phyloP scores from a whole-genome alignment of 1,140 invertebrate species.

The Ctenoplectra terminalis region DNA sequence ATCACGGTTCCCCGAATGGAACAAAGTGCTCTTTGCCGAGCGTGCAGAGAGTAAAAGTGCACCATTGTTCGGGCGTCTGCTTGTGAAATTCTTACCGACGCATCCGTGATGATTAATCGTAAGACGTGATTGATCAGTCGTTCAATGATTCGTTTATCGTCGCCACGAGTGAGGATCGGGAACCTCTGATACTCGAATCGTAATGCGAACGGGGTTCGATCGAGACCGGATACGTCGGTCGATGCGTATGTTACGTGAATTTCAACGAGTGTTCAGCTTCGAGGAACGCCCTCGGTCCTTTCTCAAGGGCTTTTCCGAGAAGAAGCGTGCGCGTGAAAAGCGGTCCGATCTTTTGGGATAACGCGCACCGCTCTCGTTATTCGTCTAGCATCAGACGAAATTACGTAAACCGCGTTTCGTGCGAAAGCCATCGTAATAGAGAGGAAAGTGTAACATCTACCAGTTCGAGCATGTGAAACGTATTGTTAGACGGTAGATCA shows the following conservation, averaged over 20 bases:
- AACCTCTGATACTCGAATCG: background rate
- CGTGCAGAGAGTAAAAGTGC: slow-evolving; percentile 40
- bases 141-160: background rate
- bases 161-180: background rate
- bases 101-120: slow-evolving; percentile 58
- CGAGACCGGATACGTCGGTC: slow-evolving; percentile 45
- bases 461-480: background rate
- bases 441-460: slow-evolving; percentile 38
- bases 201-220: slow-evolving; percentile 45
- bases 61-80: slow-evolving; percentile 31
- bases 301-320: slow-evolving; percentile 22
- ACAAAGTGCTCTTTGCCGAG: slow-evolving; percentile 25
- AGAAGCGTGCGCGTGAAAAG: background rate
- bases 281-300: background rate
- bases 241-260: slow-evolving; percentile 46
- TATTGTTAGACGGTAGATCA: slow-evolving; percentile 5
- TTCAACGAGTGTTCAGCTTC: slow-evolving; percentile 43
- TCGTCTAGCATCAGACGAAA: background rate
- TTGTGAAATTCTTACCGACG: slow-evolving; percentile 43
- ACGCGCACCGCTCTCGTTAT: background rate
- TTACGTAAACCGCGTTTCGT: slow-evolving; percentile 22
- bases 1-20: slow-evolving; percentile 19
- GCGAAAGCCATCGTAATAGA: slow-evolving; percentile 27
- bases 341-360: background rate
- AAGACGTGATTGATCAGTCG: slow-evolving; percentile 53